A percentile compares a stretch with the other conserved stretches of the same genome.
These are phyloP conservation scores for Lepus timidus DNA, from an alignment of 2,113 vertebrate genomes.

Conservation along the genomic window DNA sequence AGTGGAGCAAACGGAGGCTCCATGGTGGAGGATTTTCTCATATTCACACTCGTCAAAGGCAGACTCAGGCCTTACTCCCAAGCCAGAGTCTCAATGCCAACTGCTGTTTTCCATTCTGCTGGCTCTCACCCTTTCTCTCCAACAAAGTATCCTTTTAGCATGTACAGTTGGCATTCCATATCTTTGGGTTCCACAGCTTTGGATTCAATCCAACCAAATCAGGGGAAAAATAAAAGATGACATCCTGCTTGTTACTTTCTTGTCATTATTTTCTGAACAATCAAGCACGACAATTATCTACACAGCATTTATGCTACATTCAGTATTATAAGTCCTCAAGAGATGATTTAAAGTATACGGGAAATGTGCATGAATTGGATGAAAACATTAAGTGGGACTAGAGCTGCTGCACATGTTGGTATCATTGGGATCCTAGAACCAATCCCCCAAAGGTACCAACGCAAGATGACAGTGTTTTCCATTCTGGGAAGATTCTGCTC, in stretches of 20 bases:
- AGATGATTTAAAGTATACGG: neutral
- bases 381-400: neutral
- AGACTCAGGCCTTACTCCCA: neutral
- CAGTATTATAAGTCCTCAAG: neutral
- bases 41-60: neutral
- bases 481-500: neutral
- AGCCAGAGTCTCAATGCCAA: neutral
- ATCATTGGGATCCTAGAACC: neutral
- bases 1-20: neutral
- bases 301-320: neutral
- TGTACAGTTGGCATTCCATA: neutral
- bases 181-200: neutral
- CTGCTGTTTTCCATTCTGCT: neutral
- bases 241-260: neutral
- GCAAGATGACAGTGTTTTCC: neutral
- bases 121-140: neutral
- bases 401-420: neutral
- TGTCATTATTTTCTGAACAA: neutral
- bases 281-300: neutral
- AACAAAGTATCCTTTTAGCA: neutral
- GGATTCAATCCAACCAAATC: no score
- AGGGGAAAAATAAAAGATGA: neutral
- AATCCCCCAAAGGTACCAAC: neutral
- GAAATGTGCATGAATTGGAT: neutral
- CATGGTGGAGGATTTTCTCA: neutral